A percentile compares a stretch with the other conserved stretches of the same genome.
phyloP scores from a whole-genome alignment of 1,140 invertebrate genomes.

The Akabosia matsudoensis region DNA sequence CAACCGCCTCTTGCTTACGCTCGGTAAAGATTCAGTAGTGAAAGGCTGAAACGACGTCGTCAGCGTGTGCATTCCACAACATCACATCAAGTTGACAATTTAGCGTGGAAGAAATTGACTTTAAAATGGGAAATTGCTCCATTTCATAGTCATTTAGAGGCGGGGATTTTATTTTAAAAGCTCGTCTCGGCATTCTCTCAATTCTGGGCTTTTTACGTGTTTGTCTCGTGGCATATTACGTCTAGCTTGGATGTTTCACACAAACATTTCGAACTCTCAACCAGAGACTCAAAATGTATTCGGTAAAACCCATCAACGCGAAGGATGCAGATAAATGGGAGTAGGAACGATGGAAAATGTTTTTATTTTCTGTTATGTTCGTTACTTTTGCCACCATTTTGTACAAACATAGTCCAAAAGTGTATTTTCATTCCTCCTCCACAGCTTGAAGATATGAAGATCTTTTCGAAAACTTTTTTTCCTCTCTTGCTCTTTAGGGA shows the following conservation, averaged over 20 bases:
- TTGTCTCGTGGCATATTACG: conserved; percentile 6
- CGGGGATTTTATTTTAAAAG: not conserved
- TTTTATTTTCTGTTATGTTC: not conserved
- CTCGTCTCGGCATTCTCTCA: not conserved
- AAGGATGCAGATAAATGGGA: not conserved
- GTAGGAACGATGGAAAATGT: not conserved
- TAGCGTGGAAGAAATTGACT: conserved; percentile 20
- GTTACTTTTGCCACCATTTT: not conserved
- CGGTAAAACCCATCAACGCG: not conserved
- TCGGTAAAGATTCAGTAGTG: not conserved
- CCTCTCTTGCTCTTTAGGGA: not conserved
- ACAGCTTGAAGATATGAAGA: not conserved
- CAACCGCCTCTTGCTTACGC: conserved; percentile 6
- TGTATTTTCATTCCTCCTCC: not conserved
- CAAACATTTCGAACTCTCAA: too few relatives aligned
- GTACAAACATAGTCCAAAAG: not conserved
- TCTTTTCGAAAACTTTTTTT: not conserved
- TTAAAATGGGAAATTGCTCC: conserved; percentile 20
- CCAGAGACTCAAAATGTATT: too few relatives aligned
- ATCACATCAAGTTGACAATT: conserved; percentile 10
- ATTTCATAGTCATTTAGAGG: conserved; percentile 18
- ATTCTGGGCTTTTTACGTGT: not conserved
- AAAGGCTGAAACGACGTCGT: not conserved
- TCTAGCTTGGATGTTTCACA: too few relatives aligned
- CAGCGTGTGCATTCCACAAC: not conserved